Percentiles rank a stretch among this genome's conserved stretches.
phyloP scores from a whole-genome alignment of 2,797 vertebrate species.

The Craterocephalus amniculus region DNA sequence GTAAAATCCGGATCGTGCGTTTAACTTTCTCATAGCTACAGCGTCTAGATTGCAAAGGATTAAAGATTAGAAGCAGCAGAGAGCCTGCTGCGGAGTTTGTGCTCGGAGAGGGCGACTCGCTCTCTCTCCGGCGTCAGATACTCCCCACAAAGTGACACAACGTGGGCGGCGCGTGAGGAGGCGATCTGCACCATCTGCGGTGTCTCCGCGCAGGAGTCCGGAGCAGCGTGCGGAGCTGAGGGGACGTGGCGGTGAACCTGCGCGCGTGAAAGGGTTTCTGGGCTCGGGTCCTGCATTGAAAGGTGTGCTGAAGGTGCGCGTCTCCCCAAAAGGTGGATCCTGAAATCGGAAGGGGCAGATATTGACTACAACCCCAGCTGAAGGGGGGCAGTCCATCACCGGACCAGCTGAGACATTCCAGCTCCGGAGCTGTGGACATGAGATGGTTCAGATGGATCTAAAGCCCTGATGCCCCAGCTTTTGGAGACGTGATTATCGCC shows the following conservation, averaged over 20 bases:
- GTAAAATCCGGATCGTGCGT: background rate
- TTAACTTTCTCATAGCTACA: constrained; percentile 38
- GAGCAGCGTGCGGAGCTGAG: constrained; percentile 26
- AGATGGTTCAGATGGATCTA: background rate
- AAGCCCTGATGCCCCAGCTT: background rate
- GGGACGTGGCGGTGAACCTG: constrained; percentile 4
- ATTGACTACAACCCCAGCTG: constrained; percentile 1
- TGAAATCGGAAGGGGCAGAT: constrained; percentile 16
- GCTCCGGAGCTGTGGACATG: background rate
- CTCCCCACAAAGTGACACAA: constrained; percentile 45
- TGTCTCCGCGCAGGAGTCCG: constrained; percentile 22
- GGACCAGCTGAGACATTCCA: constrained; percentile 17
- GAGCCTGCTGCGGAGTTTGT: constrained; percentile 51
- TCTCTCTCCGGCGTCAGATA: constrained; percentile 31
- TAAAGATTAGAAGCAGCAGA: constrained; percentile 27
- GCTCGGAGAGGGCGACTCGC: constrained; percentile 15
- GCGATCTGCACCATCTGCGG: constrained; percentile 22
- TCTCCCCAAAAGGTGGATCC: constrained; percentile 40
- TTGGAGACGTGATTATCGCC: background rate
- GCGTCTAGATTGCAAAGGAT: constrained; percentile 30
- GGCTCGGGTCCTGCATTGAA: constrained; percentile 2
- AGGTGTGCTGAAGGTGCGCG: constrained; percentile 20
- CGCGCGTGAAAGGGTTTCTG: constrained; percentile 13
- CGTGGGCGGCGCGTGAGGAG: constrained; percentile 70
- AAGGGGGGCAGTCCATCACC: constrained; percentile 18